Percentiles rank a stretch among this genome's conserved stretches.
These are phyloP conservation scores for Gila orcuttii DNA, from an alignment of 2,113 vertebrate species.

Conservation along the genomic window DNA sequence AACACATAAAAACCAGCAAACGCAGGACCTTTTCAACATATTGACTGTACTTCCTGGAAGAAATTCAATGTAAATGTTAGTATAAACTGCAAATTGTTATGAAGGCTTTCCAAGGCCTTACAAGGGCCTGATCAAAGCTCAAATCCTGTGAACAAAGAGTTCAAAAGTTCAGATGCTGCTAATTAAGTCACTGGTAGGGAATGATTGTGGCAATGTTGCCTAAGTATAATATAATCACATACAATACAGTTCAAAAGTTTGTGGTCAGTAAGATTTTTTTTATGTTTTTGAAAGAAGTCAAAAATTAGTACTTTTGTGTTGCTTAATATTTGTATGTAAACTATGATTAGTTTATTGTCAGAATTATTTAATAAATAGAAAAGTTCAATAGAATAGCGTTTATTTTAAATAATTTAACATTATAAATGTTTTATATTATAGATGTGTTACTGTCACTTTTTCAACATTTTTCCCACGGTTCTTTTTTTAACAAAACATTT, in stretches of 20 bases:
- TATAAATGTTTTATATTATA: too few species aligned
- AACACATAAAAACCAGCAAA: slow-evolving; percentile 43
- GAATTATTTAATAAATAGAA: too few species aligned
- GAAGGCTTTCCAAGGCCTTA: slow-evolving; percentile 2
- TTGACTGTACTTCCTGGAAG: slow-evolving; percentile 31
- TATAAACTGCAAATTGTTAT: neutral
- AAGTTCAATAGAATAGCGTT: too few species aligned
- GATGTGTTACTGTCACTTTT: neutral
- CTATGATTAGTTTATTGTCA: too few species aligned
- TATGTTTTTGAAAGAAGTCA: too few species aligned
- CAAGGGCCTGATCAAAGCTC: neutral
- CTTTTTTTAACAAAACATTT: too few species aligned
- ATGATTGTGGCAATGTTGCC: neutral
- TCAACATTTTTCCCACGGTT: too few species aligned
- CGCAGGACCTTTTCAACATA: slow-evolving; percentile 45
- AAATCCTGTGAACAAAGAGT: neutral
- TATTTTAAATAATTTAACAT: too few species aligned
- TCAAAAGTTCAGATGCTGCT: neutral
- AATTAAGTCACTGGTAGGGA: neutral
- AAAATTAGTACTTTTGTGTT: too few species aligned
- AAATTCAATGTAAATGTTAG: neutral
- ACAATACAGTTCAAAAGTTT: neutral
- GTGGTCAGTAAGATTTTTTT: neutral
- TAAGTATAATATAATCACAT: neutral
- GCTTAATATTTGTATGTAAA: too few species aligned